These are phyloP conservation scores for Montipora foliosa DNA, from an alignment of 64 coral and sea anemone species.

Conservation along the genomic window DNA sequence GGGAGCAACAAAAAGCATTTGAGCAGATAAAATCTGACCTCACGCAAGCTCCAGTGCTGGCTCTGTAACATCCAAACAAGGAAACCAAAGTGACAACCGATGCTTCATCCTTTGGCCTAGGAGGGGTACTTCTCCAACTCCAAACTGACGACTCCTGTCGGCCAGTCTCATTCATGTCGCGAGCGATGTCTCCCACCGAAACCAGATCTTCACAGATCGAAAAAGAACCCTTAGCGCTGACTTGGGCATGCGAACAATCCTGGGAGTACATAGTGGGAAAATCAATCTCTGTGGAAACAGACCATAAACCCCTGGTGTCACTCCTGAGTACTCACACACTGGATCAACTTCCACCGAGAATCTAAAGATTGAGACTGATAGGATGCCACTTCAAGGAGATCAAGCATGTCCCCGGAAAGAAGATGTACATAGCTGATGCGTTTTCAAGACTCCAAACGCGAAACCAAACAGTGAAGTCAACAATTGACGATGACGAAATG, in stretches of 20 bases:
- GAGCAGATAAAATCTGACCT: no score
- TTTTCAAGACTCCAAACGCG: background rate
- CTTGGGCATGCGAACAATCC: background rate
- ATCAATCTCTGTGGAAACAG: background rate
- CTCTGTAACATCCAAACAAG: no score
- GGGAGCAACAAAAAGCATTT: no score
- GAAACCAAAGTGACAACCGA: no score
- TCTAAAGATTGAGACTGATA: background rate
- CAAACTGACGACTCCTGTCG: background rate
- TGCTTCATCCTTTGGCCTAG: no score
- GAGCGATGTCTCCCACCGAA: constrained; percentile 17
- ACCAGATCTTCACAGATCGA: background rate
- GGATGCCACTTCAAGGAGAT: background rate
- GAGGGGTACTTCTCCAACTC: no score
- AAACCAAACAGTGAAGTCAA: background rate
- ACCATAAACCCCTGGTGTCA: background rate
- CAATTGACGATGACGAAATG: no score
- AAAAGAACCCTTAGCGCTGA: no score
- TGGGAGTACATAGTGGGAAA: background rate
- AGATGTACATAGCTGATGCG: no score
- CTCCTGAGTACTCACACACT: background rate
- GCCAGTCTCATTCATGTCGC: background rate
- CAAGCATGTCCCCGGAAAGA: background rate
- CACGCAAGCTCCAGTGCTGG: no score
- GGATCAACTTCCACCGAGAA: background rate